Evolutionary conservation across 2,113 vertebrate species (phyloP), one percentile per base, ranked within the genome.

Genomic region (Caloenas nicobarica): DNA sequence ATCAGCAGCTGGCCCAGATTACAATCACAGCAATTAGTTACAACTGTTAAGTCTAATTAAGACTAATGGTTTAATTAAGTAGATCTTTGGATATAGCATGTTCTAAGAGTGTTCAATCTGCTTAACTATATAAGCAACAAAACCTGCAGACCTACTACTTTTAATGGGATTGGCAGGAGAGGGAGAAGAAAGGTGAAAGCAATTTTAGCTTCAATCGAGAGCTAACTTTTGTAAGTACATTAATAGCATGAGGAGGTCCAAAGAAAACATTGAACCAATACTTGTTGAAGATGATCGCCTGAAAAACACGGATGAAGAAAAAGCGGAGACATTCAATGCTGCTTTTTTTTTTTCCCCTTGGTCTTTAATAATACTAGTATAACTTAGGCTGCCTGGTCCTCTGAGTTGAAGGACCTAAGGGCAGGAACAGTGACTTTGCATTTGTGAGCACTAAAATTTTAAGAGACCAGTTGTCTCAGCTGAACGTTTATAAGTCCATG

Each of bases 1-100:
- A 83, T 88, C 38, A 83, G 50, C 84, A 81, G 29, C 71, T 90
- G 80, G 38, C 77, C 48, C 46, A 89, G 68, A 89, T 93, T 91
- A 69, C 46, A 66, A 42, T 94, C 76, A 65, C 48, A 89, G 46
- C 82, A 91, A 48, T 97, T 93, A 91, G 61, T 42, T 90, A 38
- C 50, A 58, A 60, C 46, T 84, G 57, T 88, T 89, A 81, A 88
- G 65, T 90, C 79, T 95, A 96, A 95, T 95, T 89, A 94, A 94
- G 34, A 82, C 33, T 94, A 79, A 85, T 74, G 29, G 46, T 78
- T 84, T 91, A 91, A 92, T 92, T 92, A 96, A 89, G 33, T 61
- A 91, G 57, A 31, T 88, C 26, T 86, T 90, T 64, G 58, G 62
- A 64, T 91, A 28, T 29, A 76, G 61, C 9, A 19, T 65, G 53